phyloP scores from a whole-genome alignment of 23 tunicate species.

The Styela plicata region DNA sequence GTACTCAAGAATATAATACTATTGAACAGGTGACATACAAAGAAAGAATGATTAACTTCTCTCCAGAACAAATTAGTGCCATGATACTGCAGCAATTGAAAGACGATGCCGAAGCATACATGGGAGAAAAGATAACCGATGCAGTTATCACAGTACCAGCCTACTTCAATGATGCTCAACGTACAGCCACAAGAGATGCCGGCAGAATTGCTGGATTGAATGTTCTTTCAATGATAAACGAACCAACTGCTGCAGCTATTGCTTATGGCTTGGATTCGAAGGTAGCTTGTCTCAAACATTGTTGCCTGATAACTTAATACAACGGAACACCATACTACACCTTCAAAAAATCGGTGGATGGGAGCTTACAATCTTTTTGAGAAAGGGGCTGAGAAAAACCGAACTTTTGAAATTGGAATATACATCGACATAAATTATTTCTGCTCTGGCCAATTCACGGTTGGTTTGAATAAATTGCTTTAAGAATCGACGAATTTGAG shows the following conservation, averaged over 20 bases:
- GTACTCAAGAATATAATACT: too few species aligned
- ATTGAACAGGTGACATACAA: too few species aligned
- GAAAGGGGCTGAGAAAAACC: too few species aligned
- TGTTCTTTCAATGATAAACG: constrained; percentile 69
- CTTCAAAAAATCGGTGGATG: too few species aligned
- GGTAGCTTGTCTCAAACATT: background rate
- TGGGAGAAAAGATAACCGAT: constrained; percentile 66
- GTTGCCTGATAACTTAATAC: too few species aligned
- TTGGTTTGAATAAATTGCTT: too few species aligned
- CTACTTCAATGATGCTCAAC: constrained; percentile 91
- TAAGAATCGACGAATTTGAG: too few species aligned
- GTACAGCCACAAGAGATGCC: constrained; percentile 84
- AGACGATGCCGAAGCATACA: constrained; percentile 90
- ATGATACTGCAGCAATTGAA: constrained; percentile 90
- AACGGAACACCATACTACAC: too few species aligned
- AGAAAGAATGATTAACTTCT: too few species aligned
- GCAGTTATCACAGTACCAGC: constrained; percentile 99
- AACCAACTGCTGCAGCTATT: constrained; percentile 92
- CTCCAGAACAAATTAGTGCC: constrained; percentile 88
- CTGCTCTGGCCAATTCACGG: too few species aligned
- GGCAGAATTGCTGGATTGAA: constrained; percentile 74
- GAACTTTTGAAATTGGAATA: background rate
- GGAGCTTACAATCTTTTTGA: too few species aligned
- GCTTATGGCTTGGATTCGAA: constrained; percentile 76
- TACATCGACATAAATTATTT: too few species aligned